Base-by-base conservation (phyloP, 2,113 vertebrate genomes). In the Electrona antarctica region DNA sequence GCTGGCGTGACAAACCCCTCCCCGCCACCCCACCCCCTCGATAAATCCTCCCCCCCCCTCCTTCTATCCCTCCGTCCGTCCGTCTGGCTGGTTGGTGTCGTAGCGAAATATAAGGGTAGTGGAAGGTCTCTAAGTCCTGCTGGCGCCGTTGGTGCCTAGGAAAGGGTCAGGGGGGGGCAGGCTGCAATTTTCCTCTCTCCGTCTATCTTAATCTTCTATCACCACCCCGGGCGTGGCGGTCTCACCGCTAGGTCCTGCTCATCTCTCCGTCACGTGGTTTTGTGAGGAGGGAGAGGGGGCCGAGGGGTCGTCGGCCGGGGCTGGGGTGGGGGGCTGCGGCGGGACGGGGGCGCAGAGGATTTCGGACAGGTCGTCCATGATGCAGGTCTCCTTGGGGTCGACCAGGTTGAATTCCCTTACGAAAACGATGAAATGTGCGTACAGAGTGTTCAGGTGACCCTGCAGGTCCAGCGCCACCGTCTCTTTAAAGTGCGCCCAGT, bases 281-380 rank as follows among this genome's bases (percentile, higher is more conserved):
- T 99, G 96, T 94, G 96, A 92, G 74, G 93, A 95, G 0, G 94
- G 91, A 79, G 90, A 90, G 14, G 94, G 89, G 29, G 87, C 67
- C 0, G 89, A 82, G 74, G 81, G 58, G 0, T 83, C 82, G 71
- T 67, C 2, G 7, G 88, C 73, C 29, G 85, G 57, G 9, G 87
- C 64, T 0, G 90, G 73, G 54, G 82, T 6, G 10, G 83, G 74
- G 0, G 86, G 72, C 0, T 70, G 45, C 2, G 67, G 78, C 28
- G 90, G 90, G 13, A 52, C 81, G 0, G 93, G 94, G 85, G 89
- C 91, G 91, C 96, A 99, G 88, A 99, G 95, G 90, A 95, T 92
- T 92, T 98, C 97, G 0, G 96, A 96, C 92, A 99, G 96, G 95
- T 99, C 97, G 33, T 98, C 97, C 97, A 99, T 97, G 93, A 98